phyloP scores from a whole-genome alignment of 2,113 vertebrate species.

The Syngnathus scovelli region DNA sequence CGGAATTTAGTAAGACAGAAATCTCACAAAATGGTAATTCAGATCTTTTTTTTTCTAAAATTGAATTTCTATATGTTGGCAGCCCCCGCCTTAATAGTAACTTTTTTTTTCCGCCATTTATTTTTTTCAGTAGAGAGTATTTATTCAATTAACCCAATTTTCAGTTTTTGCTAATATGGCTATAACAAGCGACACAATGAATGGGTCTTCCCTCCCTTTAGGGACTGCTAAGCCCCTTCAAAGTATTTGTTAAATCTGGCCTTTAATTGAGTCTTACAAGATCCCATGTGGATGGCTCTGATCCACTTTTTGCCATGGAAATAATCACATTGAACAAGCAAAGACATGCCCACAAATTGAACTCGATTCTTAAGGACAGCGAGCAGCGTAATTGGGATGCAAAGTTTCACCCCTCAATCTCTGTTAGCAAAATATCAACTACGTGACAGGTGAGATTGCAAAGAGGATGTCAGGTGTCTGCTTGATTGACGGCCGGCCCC shows the following conservation, averaged over 20 bases:
- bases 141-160: slow-evolving; percentile 5
- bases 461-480: slow-evolving; percentile 48
- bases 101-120: too few relatives aligned
- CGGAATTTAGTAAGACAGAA: too few relatives aligned
- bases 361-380: slow-evolving; percentile 30
- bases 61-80: too few relatives aligned
- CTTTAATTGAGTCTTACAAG: slow-evolving; percentile 37
- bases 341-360: slow-evolving; percentile 19
- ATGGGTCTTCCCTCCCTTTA: slow-evolving; percentile 10
- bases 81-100: too few relatives aligned
- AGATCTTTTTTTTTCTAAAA: too few relatives aligned
- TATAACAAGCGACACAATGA: slow-evolving; percentile 13
- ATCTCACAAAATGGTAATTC: too few relatives aligned
- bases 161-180: slow-evolving; percentile 1
- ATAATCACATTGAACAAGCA: slow-evolving; percentile 23
- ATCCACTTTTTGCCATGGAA: slow-evolving; percentile 33
- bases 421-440: slow-evolving; percentile 38
- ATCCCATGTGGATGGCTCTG: slow-evolving; percentile 16
- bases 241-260: slow-evolving; percentile 29
- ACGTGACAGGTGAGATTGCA: slow-evolving; percentile 51
- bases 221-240: slow-evolving; percentile 33
- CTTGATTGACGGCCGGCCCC: slow-evolving; percentile 41
- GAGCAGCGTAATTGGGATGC: slow-evolving; percentile 35
- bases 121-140: background rate
- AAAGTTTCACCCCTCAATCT: slow-evolving; percentile 41